phyloP scores from a whole-genome alignment of 1,140 invertebrate species.

The Tachypleus tridentatus region DNA sequence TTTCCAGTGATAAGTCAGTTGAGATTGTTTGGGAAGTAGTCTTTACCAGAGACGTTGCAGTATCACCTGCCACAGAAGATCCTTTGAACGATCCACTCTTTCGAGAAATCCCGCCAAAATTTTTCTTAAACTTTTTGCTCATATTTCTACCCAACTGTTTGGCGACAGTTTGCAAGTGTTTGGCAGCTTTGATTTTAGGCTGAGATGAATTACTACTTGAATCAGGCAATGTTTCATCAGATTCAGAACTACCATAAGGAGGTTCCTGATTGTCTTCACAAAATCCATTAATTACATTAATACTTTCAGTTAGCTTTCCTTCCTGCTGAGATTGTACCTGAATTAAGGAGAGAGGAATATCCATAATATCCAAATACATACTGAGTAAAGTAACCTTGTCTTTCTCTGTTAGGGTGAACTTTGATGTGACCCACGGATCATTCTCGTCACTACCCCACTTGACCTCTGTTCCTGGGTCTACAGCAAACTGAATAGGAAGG shows the following conservation, averaged over 20 bases:
- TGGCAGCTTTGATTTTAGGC: slow-evolving; percentile 45
- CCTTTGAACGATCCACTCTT: slow-evolving; percentile 20
- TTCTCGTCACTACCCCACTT: slow-evolving; percentile 47
- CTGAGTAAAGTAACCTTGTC: slow-evolving; percentile 41
- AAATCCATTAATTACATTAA: too few species aligned
- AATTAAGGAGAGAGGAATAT: slow-evolving; percentile 17
- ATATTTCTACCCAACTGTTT: slow-evolving; percentile 57
- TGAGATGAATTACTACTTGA: neutral
- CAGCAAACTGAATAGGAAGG: slow-evolving; percentile 60
- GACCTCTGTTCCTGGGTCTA: slow-evolving; percentile 67
- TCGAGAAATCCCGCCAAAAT: slow-evolving; percentile 39
- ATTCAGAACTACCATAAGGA: slow-evolving; percentile 8
- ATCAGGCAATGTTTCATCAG: slow-evolving; percentile 18
- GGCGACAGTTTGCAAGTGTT: slow-evolving; percentile 55
- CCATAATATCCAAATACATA: slow-evolving; percentile 49
- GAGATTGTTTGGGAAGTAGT: too few species aligned
- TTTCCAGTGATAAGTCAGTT: too few species aligned
- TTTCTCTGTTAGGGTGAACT: slow-evolving; percentile 30
- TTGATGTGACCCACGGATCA: slow-evolving; percentile 29
- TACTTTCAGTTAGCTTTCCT: too few species aligned
- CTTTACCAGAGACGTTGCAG: too few species aligned
- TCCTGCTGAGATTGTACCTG: too few species aligned
- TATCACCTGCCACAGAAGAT: neutral
- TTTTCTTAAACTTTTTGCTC: slow-evolving; percentile 60
- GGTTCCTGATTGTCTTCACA: too few species aligned